Evolutionary conservation across 2,888 invertebrate species (phyloP).

Genomic region (Anthoptus insignis): DNA sequence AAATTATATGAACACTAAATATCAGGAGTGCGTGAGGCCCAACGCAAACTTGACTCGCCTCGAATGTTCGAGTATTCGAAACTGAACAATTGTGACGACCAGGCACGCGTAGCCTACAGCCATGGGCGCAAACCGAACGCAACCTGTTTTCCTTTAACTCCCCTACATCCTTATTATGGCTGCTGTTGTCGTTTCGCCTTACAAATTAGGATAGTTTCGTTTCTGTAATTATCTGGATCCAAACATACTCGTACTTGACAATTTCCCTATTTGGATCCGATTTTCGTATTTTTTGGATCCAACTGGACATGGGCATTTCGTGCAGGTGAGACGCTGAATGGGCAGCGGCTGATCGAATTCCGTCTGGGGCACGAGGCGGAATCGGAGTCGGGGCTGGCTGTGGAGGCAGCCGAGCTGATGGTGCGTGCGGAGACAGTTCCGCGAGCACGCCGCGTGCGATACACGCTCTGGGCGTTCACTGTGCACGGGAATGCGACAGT

Average conservation of each 20-base stretch:
- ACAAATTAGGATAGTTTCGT: constrained; percentile 51
- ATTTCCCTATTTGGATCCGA: no score
- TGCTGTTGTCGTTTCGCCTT: constrained; percentile 70
- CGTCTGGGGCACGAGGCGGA: constrained; percentile 89
- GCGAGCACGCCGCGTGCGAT: constrained; percentile 89
- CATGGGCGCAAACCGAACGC: constrained; percentile 74
- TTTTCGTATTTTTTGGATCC: no score
- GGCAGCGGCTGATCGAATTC: constrained; percentile 95
- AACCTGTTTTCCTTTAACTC: constrained; percentile 48
- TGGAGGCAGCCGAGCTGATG: constrained; percentile 92
- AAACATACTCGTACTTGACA: no score
- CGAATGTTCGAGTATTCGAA: constrained; percentile 53
- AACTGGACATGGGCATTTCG: constrained; percentile 40
- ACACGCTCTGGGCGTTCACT: constrained; percentile 93
- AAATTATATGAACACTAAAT: no score
- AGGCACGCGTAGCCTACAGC: constrained; percentile 77
- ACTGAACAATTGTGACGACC: constrained; percentile 58
- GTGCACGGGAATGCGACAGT: constrained; percentile 89
- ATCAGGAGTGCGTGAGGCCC: constrained; percentile 64
- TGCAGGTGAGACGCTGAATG: constrained; percentile 94
- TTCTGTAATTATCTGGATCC: no score
- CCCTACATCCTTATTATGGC: constrained; percentile 20
- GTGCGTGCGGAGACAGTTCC: constrained; percentile 93
- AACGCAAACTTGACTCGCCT: constrained; percentile 64
- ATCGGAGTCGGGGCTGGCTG: constrained; percentile 90